A percentile compares a stretch with the other conserved stretches of the same genome.
These are phyloP conservation scores for Gymnoscelis rufifasciata DNA, from an alignment of 2,888 invertebrate genomes.

Conservation along the genomic window DNA sequence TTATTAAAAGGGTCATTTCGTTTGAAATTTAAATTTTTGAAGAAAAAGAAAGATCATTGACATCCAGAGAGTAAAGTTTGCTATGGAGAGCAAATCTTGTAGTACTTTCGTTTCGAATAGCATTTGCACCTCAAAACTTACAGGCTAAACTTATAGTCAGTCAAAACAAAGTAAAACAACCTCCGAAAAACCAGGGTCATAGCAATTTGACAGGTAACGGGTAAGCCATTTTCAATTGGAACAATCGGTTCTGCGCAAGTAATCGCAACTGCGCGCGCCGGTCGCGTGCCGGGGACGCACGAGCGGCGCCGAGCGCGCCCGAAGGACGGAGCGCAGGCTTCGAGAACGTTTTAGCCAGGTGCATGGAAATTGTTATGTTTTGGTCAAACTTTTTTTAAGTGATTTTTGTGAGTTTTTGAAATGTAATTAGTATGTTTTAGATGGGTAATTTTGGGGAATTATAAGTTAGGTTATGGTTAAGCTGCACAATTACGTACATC, in stretches of 20 bases:
- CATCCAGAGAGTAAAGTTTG: too few relatives aligned
- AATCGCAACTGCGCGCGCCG: constrained; percentile 59
- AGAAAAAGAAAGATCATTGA: too few relatives aligned
- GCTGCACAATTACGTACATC: too few relatives aligned
- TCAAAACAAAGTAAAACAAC: neutral
- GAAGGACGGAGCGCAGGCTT: constrained; percentile 26
- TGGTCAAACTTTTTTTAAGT: neutral
- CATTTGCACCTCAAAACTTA: too few relatives aligned
- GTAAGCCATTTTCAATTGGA: constrained; percentile 38
- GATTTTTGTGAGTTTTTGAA: neutral
- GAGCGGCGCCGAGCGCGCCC: constrained; percentile 38
- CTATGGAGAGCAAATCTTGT: too few relatives aligned
- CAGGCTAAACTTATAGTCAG: neutral
- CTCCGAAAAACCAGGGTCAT: neutral
- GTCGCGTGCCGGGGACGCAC: constrained; percentile 69
- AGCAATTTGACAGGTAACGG: constrained; percentile 26
- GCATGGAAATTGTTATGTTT: constrained; percentile 8
- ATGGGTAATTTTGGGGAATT: too few relatives aligned
- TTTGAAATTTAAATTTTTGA: too few relatives aligned
- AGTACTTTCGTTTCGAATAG: too few relatives aligned
- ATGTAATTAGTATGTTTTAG: too few relatives aligned
- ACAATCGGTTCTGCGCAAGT: constrained; percentile 63
- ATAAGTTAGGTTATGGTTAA: too few relatives aligned
- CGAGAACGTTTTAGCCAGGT: constrained; percentile 15
- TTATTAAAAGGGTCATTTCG: too few relatives aligned